Conservation (phyloP, 2,888 invertebrate genomes). For the Thecocarcelia acutangulata region DNA sequence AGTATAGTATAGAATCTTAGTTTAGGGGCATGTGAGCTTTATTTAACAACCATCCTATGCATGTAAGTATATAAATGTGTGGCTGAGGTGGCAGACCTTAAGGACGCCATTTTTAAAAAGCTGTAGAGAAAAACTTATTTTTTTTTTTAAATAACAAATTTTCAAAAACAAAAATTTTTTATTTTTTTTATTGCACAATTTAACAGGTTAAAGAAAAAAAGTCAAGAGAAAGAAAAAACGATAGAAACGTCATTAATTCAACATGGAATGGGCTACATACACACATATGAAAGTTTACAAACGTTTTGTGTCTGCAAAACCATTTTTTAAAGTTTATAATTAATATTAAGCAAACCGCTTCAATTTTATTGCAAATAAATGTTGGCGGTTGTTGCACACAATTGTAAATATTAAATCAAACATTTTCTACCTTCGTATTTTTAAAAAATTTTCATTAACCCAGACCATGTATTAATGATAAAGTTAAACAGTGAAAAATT, state of each 20-base stretch:
- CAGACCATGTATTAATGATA: conserved; percentile 24
- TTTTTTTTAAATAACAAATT: conserved; percentile 71
- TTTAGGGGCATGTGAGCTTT: conserved; percentile 57
- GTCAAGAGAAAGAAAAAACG: not conserved
- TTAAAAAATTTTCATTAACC: conserved; percentile 7
- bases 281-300: not conserved
- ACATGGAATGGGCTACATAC: conserved; percentile 7
- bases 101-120: conserved; percentile 77
- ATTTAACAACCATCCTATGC: conserved; percentile 66
- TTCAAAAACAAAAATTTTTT: conserved; percentile 44
- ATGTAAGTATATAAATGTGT: conserved; percentile 62
- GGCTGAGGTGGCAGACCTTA: conserved; percentile 63
- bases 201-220: conserved; percentile 11
- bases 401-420: too few relatives aligned
- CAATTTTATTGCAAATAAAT: too few relatives aligned
- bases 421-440: not conserved
- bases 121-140: conserved; percentile 80
- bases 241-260: conserved; percentile 23
- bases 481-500: not conserved
- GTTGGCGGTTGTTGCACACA: too few relatives aligned
- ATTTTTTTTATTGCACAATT: not conserved
- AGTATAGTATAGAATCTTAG: conserved; percentile 57
- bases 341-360: too few relatives aligned
- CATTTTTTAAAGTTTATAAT: too few relatives aligned
- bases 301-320: too few relatives aligned